Percentiles rank a stretch among this genome's conserved stretches.
Conservation (phyloP, 2,797 vertebrate species). For the Argyrosomus regius region DNA sequence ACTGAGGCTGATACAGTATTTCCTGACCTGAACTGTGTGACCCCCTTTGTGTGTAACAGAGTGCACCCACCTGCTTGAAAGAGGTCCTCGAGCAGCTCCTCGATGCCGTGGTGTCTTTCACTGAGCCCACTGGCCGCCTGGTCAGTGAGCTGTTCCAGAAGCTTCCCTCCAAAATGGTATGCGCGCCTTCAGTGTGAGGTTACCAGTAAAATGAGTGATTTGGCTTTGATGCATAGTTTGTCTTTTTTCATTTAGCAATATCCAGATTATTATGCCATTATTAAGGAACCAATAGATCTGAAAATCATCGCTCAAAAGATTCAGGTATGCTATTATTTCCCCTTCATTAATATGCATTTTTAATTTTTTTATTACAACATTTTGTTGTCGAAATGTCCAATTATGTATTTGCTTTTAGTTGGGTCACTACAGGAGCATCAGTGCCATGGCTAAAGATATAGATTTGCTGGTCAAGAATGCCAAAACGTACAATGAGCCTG, state of each 20-base stretch:
- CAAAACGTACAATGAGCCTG: slow-evolving; percentile 98
- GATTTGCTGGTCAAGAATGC: slow-evolving; percentile 97
- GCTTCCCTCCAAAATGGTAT: slow-evolving; percentile 98
- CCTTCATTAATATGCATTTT: too few species aligned
- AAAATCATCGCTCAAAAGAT: slow-evolving; percentile 97
- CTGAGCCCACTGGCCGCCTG: slow-evolving; percentile 92
- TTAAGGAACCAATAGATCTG: slow-evolving; percentile 98
- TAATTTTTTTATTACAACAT: background rate
- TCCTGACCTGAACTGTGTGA: background rate
- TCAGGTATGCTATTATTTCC: slow-evolving; percentile 86
- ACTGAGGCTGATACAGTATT: background rate
- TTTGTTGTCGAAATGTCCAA: slow-evolving; percentile 1
- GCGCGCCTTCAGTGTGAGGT: slow-evolving; percentile 15
- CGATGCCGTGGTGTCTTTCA: slow-evolving; percentile 91
- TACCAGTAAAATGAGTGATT: background rate
- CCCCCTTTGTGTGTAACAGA: slow-evolving; percentile 76
- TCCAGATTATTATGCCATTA: slow-evolving; percentile 99
- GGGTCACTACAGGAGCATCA: slow-evolving; percentile 93
- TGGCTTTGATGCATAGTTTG: slow-evolving; percentile 31
- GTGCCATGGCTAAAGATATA: slow-evolving; percentile 96
- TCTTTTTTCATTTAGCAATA: slow-evolving; percentile 91
- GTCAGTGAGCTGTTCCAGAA: slow-evolving; percentile 99
- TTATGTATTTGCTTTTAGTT: slow-evolving; percentile 80
- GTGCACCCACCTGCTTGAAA: slow-evolving; percentile 90
- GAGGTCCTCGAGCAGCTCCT: slow-evolving; percentile 96